These are phyloP conservation scores for Micropterix aruncella DNA, from an alignment of 2,888 invertebrate genomes.

Conservation along the genomic window DNA sequence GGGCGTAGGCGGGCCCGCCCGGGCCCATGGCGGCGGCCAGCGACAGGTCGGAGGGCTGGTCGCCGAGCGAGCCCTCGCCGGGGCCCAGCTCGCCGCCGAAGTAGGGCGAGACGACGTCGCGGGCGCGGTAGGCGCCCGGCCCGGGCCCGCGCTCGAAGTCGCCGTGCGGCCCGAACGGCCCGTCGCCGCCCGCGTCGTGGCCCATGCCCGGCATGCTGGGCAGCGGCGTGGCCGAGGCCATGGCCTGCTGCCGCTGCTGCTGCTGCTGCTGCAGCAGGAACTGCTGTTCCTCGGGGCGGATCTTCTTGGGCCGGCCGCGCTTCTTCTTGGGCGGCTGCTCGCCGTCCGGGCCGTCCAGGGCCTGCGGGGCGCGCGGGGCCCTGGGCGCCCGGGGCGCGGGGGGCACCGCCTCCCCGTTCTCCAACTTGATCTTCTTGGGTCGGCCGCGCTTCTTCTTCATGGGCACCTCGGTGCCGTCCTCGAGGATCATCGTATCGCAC, in stretches of 20 bases:
- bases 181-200: conserved; percentile 7
- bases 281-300: conserved; percentile 50
- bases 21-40: conserved; percentile 6
- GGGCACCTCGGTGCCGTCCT: conserved; percentile 50
- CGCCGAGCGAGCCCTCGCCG: conserved; percentile 3
- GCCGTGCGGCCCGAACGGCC: conserved; percentile 7
- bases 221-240: conserved; percentile 6
- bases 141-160: background rate
- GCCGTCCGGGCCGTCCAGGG: conserved; percentile 17
- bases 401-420: conserved; percentile 50
- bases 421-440: conserved; percentile 69
- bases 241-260: conserved; percentile 26
- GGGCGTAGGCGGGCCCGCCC: conserved; percentile 9
- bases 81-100: conserved; percentile 6
- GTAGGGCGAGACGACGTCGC: conserved; percentile 14
- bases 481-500: conserved; percentile 38
- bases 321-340: conserved; percentile 68
- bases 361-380: conserved; percentile 26
- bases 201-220: conserved; percentile 5
- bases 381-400: conserved; percentile 35
- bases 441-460: conserved; percentile 81
- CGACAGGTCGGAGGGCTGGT: conserved; percentile 5
- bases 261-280: conserved; percentile 32
- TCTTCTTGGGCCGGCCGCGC: conserved; percentile 77
- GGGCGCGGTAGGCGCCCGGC: conserved; percentile 8